Conservation (phyloP, 1,140 invertebrate genomes). For the Globodera rostochiensis region DNA sequence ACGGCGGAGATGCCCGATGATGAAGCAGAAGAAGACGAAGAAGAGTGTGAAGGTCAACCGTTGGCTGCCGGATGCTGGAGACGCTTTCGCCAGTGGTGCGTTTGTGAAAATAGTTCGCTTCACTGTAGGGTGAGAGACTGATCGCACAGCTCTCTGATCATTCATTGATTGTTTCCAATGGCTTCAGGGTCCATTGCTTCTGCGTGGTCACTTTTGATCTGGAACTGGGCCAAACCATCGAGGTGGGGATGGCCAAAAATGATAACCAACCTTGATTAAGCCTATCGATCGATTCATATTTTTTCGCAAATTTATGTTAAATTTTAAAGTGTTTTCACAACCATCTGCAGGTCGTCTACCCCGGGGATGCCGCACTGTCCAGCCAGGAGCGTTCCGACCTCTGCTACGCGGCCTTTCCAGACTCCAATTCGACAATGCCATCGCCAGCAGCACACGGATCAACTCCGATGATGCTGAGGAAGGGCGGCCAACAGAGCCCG, state of each 20-base stretch:
- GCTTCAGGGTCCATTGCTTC: conserved; percentile 42
- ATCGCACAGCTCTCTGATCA: neutral
- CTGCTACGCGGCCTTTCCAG: conserved; percentile 47
- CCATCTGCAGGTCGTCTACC: conserved; percentile 40
- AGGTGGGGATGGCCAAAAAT: conserved; percentile 24
- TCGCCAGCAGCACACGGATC: neutral
- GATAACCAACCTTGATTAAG: neutral
- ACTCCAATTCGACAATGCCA: conserved; percentile 39
- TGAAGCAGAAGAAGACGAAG: neutral
- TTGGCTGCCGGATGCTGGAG: neutral
- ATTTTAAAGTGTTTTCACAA: conserved; percentile 6
- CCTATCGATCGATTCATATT: too few species aligned
- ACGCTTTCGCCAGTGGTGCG: neutral
- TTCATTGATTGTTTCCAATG: conserved; percentile 4
- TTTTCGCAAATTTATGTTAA: too few species aligned
- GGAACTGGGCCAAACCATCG: conserved; percentile 48
- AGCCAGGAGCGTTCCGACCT: conserved; percentile 36
- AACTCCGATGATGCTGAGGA: too few species aligned
- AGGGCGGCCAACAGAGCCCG: too few species aligned
- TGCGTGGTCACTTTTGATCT: conserved; percentile 50
- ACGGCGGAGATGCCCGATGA: neutral
- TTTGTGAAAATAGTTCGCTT: neutral
- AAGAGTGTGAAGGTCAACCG: neutral
- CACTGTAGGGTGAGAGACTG: neutral
- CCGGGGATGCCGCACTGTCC: conserved; percentile 35